These are phyloP conservation scores for Corbicula japonica DNA, from an alignment of 2,888 invertebrate genomes.

Conservation along the genomic window DNA sequence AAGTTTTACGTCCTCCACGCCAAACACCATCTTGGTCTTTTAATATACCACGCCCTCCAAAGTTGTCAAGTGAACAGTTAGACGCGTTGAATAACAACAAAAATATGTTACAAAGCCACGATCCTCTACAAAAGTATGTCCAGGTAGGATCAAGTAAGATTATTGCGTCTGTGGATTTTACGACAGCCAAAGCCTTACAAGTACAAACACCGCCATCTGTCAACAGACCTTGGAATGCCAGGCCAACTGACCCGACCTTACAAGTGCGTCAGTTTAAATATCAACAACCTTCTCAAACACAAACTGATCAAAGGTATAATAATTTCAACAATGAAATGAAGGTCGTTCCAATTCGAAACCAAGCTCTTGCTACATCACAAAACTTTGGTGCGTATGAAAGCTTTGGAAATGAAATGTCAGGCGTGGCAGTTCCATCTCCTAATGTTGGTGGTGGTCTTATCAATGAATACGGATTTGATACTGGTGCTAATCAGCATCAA, in stretches of 20 bases:
- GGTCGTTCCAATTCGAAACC: no score
- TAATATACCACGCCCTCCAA: constrained; percentile 48
- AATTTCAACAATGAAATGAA: no score
- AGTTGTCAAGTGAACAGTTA: constrained; percentile 34
- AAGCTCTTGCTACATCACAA: no score
- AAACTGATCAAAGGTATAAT: no score
- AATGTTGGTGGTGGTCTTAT: constrained; percentile 1
- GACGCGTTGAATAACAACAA: constrained; percentile 32
- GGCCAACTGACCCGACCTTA: no score
- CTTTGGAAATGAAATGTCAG: constrained; percentile 19
- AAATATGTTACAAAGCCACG: constrained; percentile 19
- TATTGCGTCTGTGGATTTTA: constrained; percentile 25
- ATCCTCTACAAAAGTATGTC: constrained; percentile 34
- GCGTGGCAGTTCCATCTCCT: background rate
- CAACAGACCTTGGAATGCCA: no score
- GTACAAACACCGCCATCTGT: constrained; percentile 27
- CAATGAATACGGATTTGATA: constrained; percentile 13
- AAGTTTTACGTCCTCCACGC: no score
- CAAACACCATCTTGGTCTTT: no score
- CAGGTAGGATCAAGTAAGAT: constrained; percentile 32
- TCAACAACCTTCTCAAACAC: no score
- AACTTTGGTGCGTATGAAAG: no score
- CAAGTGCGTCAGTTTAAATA: no score
- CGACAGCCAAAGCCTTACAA: constrained; percentile 12
- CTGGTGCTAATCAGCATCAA: no score